These are phyloP conservation scores for Todiramphus chloris DNA, from an alignment of 2,113 vertebrate genomes.

Conservation along the genomic window DNA sequence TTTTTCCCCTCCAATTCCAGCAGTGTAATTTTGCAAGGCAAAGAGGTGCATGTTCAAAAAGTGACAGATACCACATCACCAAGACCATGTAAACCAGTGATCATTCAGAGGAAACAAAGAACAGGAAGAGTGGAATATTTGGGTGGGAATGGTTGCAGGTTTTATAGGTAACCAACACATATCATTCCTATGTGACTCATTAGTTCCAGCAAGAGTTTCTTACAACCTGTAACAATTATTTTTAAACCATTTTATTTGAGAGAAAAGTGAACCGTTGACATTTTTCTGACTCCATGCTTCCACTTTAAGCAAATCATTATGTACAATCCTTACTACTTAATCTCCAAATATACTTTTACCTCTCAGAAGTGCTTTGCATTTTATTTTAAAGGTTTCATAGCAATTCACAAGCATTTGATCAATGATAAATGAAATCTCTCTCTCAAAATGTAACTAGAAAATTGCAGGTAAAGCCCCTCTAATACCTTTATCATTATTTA, in stretches of 20 bases:
- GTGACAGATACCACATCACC: not conserved
- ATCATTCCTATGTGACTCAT: fast-evolving
- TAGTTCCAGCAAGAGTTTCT: not conserved
- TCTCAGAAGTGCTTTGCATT: not conserved
- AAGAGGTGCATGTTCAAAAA: not conserved
- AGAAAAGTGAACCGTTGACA: not conserved
- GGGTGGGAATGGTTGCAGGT: not conserved
- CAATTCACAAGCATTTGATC: not conserved
- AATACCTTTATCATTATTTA: not conserved
- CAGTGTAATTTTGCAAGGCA: not conserved
- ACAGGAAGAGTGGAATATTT: not conserved
- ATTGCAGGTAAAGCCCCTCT: not conserved
- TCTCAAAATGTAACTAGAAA: not conserved
- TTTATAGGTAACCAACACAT: not conserved
- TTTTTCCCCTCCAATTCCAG: not conserved
- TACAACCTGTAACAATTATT: not conserved
- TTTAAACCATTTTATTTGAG: not conserved
- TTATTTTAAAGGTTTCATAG: not conserved
- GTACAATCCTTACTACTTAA: not conserved
- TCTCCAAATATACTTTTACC: not conserved
- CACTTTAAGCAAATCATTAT: not conserved
- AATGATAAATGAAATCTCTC: not conserved
- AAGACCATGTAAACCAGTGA: not conserved
- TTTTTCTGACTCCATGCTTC: not conserved
- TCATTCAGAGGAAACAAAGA: not conserved